These are phyloP conservation scores for Girardinus metallicus DNA, from an alignment of 2,797 vertebrate genomes.

Conservation along the genomic window DNA sequence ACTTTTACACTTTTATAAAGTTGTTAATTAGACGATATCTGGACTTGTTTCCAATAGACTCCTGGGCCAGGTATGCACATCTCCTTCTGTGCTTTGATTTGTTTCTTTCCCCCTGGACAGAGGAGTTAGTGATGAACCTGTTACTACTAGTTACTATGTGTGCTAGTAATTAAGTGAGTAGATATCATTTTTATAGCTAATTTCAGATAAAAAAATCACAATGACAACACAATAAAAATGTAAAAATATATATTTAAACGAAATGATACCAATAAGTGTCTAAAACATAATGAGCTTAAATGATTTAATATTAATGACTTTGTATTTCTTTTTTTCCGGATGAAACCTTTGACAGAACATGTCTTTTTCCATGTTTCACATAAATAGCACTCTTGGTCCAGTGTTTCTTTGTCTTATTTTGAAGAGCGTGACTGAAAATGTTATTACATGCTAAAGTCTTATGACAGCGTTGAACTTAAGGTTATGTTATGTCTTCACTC, in stretches of 20 bases:
- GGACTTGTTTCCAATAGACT: background rate
- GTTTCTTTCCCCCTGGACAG: too few relatives aligned
- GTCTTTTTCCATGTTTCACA: background rate
- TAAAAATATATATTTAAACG: background rate
- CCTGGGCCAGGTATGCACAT: background rate
- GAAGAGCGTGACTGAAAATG: background rate
- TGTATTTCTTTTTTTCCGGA: background rate
- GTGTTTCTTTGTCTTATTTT: background rate
- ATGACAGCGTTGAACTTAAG: background rate
- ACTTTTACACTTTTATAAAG: background rate
- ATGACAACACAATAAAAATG: background rate
- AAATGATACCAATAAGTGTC: background rate
- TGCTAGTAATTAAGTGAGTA: background rate
- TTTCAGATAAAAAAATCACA: background rate
- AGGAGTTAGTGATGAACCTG: too few relatives aligned
- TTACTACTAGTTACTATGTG: too few relatives aligned
- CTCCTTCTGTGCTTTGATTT: too few relatives aligned
- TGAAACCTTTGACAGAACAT: background rate
- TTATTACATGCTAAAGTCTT: too few relatives aligned
- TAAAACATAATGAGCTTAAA: background rate
- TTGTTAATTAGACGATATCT: background rate
- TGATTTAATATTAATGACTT: background rate
- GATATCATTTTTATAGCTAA: background rate
- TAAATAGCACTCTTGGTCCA: too few relatives aligned
- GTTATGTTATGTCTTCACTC: background rate